These are phyloP conservation scores for Leptodactylus fuscus DNA, from an alignment of 2,113 vertebrate genomes.

Conservation along the genomic window DNA sequence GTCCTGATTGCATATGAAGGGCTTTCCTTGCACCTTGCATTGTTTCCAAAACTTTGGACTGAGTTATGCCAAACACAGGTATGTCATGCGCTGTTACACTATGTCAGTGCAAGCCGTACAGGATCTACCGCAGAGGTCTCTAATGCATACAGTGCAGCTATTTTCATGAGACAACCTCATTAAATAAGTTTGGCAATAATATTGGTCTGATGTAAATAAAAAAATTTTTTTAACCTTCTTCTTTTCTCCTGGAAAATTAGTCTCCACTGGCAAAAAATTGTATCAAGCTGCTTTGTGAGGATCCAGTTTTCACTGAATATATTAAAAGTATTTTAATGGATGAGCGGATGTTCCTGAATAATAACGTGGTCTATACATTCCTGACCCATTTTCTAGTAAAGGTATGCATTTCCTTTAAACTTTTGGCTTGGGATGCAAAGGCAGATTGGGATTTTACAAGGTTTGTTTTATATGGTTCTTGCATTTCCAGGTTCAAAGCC, in stretches of 20 bases:
- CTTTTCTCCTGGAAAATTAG: constrained; percentile 68
- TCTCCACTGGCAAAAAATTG: constrained; percentile 92
- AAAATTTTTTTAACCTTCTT: too few relatives aligned
- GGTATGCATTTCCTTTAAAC: constrained; percentile 68
- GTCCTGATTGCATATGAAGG: constrained; percentile 97
- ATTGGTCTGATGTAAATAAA: too few relatives aligned
- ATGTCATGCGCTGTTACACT: not conserved
- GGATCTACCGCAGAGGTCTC: too few relatives aligned
- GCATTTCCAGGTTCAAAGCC: constrained; percentile 83
- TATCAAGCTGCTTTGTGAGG: constrained; percentile 95
- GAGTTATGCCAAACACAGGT: constrained; percentile 98
- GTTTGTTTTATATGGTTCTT: constrained; percentile 1
- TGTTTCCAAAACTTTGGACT: constrained; percentile 98
- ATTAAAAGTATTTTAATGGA: constrained; percentile 98
- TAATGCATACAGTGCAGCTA: too few relatives aligned
- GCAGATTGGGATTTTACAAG: not conserved
- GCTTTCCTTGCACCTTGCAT: constrained; percentile 91
- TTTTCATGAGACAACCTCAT: too few relatives aligned
- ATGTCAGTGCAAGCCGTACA: too few relatives aligned
- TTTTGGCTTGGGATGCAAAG: not conserved
- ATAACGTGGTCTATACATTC: constrained; percentile 92
- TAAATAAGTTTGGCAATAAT: too few relatives aligned
- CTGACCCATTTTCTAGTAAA: constrained; percentile 95
- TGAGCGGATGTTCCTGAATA: constrained; percentile 95
- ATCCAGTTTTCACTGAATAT: constrained; percentile 96